These are phyloP conservation scores for Bradysia coprophila DNA, from an alignment of 1,140 invertebrate genomes.

Conservation along the genomic window DNA sequence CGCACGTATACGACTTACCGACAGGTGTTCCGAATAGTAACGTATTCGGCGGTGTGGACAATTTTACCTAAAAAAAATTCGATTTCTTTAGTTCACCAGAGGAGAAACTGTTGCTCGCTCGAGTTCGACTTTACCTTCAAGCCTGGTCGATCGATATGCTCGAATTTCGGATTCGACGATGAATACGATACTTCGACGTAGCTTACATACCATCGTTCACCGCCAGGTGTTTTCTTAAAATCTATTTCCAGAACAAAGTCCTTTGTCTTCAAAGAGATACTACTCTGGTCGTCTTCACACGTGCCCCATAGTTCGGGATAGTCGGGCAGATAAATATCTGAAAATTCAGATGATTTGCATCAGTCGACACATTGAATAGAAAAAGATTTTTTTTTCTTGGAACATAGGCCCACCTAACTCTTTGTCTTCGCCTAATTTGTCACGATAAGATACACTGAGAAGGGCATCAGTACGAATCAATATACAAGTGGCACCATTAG, in stretches of 20 bases:
- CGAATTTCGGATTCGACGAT: constrained; percentile 29
- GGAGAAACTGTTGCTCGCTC: too few relatives aligned
- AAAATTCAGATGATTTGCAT: too few relatives aligned
- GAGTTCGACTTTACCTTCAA: constrained; percentile 24
- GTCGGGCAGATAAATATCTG: constrained; percentile 43
- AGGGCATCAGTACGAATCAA: constrained; percentile 44
- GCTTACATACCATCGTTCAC: constrained; percentile 68
- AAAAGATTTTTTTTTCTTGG: too few relatives aligned
- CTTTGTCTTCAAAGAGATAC: constrained; percentile 46
- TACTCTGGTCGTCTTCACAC: constrained; percentile 47
- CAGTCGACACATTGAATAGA: too few relatives aligned
- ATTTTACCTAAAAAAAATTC: constrained; percentile 19
- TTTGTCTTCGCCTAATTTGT: constrained; percentile 41
- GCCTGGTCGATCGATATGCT: constrained; percentile 30
- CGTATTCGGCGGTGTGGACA: constrained; percentile 35
- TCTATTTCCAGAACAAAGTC: constrained; percentile 45
- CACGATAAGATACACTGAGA: constrained; percentile 40
- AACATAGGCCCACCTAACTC: too few relatives aligned
- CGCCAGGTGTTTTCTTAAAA: constrained; percentile 43
- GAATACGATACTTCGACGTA: constrained; percentile 45
- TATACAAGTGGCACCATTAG: constrained; percentile 37
- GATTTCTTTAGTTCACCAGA: too few relatives aligned
- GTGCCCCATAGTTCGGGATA: constrained; percentile 37
- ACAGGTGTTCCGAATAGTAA: constrained; percentile 67
- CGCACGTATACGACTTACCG: constrained; percentile 62